A percentile compares a stretch with the other conserved stretches of the same genome.
These are phyloP conservation scores for Theonella swinhoei DNA, from an alignment of 37 sponge, comb jelly and placozoan genomes.

Conservation along the genomic window DNA sequence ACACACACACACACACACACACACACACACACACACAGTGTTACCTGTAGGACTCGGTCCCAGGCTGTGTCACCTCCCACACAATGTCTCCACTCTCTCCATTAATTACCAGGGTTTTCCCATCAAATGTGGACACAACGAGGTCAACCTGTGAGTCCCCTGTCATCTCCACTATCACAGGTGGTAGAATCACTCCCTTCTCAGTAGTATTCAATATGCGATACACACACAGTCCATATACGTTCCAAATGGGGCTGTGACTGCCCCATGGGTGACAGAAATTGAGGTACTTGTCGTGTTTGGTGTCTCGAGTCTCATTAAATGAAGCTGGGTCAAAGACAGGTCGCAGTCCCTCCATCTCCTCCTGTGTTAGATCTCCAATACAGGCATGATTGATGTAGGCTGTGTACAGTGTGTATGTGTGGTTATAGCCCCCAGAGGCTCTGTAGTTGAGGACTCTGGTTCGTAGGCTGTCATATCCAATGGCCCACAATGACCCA, in stretches of 20 bases:
- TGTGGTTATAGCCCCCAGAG: neutral
- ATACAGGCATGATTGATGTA: slow-evolving; percentile 10
- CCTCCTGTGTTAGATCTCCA: neutral
- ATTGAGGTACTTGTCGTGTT: neutral
- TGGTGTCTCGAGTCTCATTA: neutral
- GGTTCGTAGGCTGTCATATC: slow-evolving; percentile 45
- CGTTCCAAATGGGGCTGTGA: slow-evolving; percentile 41
- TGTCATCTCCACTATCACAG: slow-evolving; percentile 74
- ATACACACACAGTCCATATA: slow-evolving; percentile 58
- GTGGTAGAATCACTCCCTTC: slow-evolving; percentile 77
- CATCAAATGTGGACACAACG: slow-evolving; percentile 55
- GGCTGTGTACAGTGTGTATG: neutral
- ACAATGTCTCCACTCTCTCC: slow-evolving; percentile 34
- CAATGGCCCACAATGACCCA: slow-evolving; percentile 80
- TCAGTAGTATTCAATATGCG: slow-evolving; percentile 17
- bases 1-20: too few relatives aligned
- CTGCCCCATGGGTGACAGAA: slow-evolving; percentile 13
- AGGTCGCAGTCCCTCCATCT: slow-evolving; percentile 7
- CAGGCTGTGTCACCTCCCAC: slow-evolving; percentile 66
- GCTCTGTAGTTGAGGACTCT: slow-evolving; percentile 7
- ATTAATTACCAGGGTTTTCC: slow-evolving; percentile 45
- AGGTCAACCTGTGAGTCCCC: slow-evolving; percentile 58
- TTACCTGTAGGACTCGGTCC: slow-evolving; percentile 80
- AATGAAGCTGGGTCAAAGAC: slow-evolving; percentile 1
- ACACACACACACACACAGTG: too few relatives aligned